phyloP scores from a whole-genome alignment of 2,797 vertebrate species.

The Gymnocypris eckloni region DNA sequence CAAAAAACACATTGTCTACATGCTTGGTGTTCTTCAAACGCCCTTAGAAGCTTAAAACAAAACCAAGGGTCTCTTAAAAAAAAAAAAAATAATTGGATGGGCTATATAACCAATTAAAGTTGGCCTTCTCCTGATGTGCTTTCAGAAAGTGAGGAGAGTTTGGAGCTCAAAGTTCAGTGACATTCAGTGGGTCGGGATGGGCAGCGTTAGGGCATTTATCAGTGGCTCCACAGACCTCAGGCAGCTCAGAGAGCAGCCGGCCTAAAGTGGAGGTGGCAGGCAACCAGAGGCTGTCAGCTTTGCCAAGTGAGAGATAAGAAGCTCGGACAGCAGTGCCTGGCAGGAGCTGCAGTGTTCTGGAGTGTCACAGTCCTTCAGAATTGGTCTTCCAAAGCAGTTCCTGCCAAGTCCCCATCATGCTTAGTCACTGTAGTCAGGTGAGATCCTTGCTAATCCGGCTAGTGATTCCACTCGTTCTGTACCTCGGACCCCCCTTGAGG shows the following conservation, averaged over 20 bases:
- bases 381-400: slow-evolving; percentile 41
- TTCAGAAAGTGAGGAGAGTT: slow-evolving; percentile 46
- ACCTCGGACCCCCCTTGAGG: slow-evolving; percentile 29
- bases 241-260: slow-evolving; percentile 44
- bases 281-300: slow-evolving; percentile 57
- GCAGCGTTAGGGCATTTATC: slow-evolving; percentile 59
- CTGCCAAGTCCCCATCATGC: slow-evolving; percentile 54
- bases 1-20: neutral
- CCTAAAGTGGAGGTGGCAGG: slow-evolving; percentile 64
- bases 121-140: slow-evolving; percentile 55
- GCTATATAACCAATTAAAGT: slow-evolving; percentile 55
- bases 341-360: slow-evolving; percentile 50
- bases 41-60: neutral
- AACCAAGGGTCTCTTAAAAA: neutral
- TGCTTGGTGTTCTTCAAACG: neutral
- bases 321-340: slow-evolving; percentile 56
- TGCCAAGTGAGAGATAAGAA: slow-evolving; percentile 62
- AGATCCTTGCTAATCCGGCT: slow-evolving; percentile 58
- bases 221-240: slow-evolving; percentile 55
- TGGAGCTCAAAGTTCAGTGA: slow-evolving; percentile 57
- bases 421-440: slow-evolving; percentile 54
- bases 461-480: slow-evolving; percentile 50
- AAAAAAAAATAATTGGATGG: neutral
- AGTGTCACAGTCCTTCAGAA: slow-evolving; percentile 57
- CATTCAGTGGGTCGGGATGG: slow-evolving; percentile 52